phyloP scores from a whole-genome alignment of 1,140 invertebrate genomes.

The Sesamia nonagrioides region DNA sequence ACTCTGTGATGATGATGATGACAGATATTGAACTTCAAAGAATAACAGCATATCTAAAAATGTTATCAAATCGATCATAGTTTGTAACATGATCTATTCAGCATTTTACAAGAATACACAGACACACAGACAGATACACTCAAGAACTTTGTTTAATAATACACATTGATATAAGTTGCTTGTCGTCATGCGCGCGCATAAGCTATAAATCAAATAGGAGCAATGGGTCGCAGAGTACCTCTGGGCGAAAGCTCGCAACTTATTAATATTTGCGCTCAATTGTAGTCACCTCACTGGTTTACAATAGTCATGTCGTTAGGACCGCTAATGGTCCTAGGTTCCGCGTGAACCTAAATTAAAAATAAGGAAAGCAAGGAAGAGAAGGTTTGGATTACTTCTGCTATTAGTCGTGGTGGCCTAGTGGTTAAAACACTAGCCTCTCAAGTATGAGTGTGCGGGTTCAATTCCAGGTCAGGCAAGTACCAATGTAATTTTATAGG shows the following conservation, averaged over 20 bases:
- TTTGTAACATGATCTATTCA: neutral
- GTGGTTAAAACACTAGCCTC: too few relatives aligned
- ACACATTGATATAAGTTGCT: constrained; percentile 15
- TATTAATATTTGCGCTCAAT: constrained; percentile 38
- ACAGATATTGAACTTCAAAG: too few relatives aligned
- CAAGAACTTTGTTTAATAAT: constrained; percentile 18
- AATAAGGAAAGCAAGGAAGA: too few relatives aligned
- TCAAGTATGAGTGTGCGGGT: too few relatives aligned
- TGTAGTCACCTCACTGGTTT: constrained; percentile 23
- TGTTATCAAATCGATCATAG: neutral
- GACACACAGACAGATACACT: constrained; percentile 3
- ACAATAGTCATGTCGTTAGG: neutral
- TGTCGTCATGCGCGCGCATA: constrained; percentile 17
- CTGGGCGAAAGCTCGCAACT: constrained; percentile 21
- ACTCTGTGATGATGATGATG: too few relatives aligned
- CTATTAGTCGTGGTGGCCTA: too few relatives aligned
- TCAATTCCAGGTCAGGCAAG: too few relatives aligned
- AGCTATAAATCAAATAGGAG: constrained; percentile 24
- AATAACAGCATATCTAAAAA: neutral
- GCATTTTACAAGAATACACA: constrained; percentile 1
- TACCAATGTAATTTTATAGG: too few relatives aligned
- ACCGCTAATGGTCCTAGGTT: neutral
- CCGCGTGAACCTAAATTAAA: neutral
- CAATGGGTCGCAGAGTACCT: constrained; percentile 11
- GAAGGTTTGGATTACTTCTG: too few relatives aligned